These are phyloP conservation scores for Zaprionus taronus DNA, from an alignment of 1,140 invertebrate species.

Conservation along the genomic window DNA sequence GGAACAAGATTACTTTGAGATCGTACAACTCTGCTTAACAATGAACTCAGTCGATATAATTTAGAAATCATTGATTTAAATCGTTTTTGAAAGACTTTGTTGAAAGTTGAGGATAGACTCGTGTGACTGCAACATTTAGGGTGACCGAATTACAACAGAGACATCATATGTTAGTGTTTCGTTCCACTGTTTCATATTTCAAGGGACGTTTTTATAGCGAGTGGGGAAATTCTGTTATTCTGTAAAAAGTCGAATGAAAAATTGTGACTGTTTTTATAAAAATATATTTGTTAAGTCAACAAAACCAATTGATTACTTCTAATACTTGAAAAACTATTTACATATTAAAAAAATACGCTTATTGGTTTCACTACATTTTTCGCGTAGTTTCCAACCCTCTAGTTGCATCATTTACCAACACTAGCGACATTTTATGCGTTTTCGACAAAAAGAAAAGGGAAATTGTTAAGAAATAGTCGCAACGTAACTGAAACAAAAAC, in stretches of 20 bases:
- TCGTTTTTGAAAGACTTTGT: neutral
- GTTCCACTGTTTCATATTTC: neutral
- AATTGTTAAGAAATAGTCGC: neutral
- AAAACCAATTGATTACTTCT: neutral
- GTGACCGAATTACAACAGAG: neutral
- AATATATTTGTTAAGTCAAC: neutral
- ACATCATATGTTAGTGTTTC: neutral
- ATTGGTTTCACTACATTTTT: neutral
- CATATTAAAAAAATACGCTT: neutral
- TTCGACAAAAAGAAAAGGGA: conserved; percentile 44
- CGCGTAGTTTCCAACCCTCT: conserved; percentile 16
- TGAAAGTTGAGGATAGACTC: too few species aligned
- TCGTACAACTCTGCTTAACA: neutral
- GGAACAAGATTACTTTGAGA: neutral
- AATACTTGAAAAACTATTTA: neutral
- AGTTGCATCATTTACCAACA: conserved; percentile 13
- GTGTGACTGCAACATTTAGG: neutral
- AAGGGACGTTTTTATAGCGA: neutral
- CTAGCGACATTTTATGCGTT: conserved; percentile 29
- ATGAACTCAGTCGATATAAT: conserved; percentile 17
- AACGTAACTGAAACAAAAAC: conserved; percentile 32
- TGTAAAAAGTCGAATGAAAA: too few species aligned
- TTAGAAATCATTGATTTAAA: conserved; percentile 16
- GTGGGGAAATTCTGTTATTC: neutral
- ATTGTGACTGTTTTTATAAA: neutral